Evolutionary conservation across 2,113 vertebrate genomes (phyloP), one percentile per base, ranked within the genome.

Genomic region (Chroicocephalus ridibundus): DNA sequence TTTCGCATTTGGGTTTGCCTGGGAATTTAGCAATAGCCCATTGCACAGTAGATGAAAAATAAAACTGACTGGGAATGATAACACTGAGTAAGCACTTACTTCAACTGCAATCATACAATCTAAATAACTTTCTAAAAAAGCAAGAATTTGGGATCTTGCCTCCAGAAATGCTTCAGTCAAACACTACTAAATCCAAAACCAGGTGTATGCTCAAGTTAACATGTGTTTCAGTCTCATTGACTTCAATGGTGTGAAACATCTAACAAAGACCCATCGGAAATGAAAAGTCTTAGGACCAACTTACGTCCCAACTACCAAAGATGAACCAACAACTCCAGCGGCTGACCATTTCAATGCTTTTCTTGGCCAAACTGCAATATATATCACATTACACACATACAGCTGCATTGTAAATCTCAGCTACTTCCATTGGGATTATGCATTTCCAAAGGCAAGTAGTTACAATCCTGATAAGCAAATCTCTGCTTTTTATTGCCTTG

Each of bases 1-100:
- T 80, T 94, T 96, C 10, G 2, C 74, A 89, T 82, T 87, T 12
- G 71, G 15, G 78, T 96, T 95, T 96, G 91, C 90, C 91, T 91
- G 92, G 91, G 62, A 82, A 79, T 64, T 71, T 9, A 75, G 49
- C 40, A 69, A 24, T 38, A 79, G 51, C 20, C 82, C 82, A 74
- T 8, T 78, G 78, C 38, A 69, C 17, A 36, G 58, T 4, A 93
- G n/a, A 69, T 15, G 9, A 85, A 93, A 42, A 91, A 64, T 76
- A 82, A 62, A 91, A 79, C 47, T 60, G n/a, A 19, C 29, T 64
- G 66, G 34, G n/a, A 92, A n/a, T 64, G 3, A 34, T 34, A 72
- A 42, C 38, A 60, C 74, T 77, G 70, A 82, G n/a, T 31, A 81
- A 57, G 25, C 34, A 72, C 15, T 69, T 65, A 61, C 9, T 52